Evolutionary conservation across 2,888 invertebrate genomes (phyloP).

Genomic region (Ganaspis brasiliensis): DNA sequence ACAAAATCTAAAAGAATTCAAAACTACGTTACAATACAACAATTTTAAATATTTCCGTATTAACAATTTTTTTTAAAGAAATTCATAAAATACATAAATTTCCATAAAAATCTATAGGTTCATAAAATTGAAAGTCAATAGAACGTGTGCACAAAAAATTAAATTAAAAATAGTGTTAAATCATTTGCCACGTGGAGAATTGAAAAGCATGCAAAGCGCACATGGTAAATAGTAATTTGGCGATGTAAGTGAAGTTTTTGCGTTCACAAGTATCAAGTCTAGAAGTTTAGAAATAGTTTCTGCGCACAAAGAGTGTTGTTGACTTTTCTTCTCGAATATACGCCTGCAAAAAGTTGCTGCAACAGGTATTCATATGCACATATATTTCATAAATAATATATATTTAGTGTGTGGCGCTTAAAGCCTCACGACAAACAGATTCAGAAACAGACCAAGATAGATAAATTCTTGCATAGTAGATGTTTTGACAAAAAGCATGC

Average conservation of each 20-base stretch:
- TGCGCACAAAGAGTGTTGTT: slow-evolving; percentile 19
- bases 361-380: neutral
- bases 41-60: too few species aligned
- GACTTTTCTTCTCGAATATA: slow-evolving; percentile 10
- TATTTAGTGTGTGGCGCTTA: neutral
- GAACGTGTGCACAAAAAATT: too few species aligned
- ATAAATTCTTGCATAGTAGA: slow-evolving; percentile 10
- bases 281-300: slow-evolving; percentile 25
- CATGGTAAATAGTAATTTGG: slow-evolving; percentile 19
- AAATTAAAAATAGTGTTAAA: neutral
- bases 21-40: too few species aligned
- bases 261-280: neutral
- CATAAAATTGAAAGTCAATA: too few species aligned
- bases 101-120: too few species aligned
- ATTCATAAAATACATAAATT: too few species aligned
- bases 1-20: too few species aligned
- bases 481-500: slow-evolving; percentile 6
- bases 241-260: slow-evolving; percentile 17
- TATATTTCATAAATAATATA: neutral
- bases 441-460: slow-evolving; percentile 22
- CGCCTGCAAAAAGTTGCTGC: slow-evolving; percentile 3
- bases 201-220: neutral
- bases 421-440: neutral
- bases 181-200: slow-evolving; percentile 14
- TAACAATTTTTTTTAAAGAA: too few species aligned